Evolutionary conservation across 2,888 invertebrate species (phyloP).

Genomic region (Eueremaeus valkanovi): DNA sequence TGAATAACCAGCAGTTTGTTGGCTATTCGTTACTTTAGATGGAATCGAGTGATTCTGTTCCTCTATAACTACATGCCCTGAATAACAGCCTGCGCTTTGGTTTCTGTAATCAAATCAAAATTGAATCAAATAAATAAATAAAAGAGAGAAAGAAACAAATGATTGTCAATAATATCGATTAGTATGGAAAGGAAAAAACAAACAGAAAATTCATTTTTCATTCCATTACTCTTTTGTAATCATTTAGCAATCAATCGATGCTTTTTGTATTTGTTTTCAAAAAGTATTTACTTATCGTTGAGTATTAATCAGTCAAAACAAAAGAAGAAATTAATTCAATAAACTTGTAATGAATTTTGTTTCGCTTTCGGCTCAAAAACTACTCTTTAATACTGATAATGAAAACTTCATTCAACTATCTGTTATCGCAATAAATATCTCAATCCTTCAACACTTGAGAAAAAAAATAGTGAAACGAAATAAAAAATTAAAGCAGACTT

Average conservation of each 20-base stretch:
- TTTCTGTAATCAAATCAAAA: slow-evolving; percentile 34
- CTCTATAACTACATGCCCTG: slow-evolving; percentile 43
- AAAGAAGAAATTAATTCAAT: no score
- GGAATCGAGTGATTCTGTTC: slow-evolving; percentile 39
- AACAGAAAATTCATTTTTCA: slow-evolving; percentile 11
- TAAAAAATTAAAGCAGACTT: background rate
- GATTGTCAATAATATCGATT: no score
- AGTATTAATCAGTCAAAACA: background rate
- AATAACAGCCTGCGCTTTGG: slow-evolving; percentile 32
- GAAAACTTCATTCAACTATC: no score
- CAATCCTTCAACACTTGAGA: background rate
- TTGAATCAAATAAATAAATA: background rate
- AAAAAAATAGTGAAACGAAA: background rate
- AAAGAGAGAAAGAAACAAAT: slow-evolving; percentile 9
- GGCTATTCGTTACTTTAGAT: slow-evolving; percentile 26
- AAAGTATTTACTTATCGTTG: background rate
- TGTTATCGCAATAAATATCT: background rate
- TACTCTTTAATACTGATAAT: no score
- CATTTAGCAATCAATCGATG: background rate
- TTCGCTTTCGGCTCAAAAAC: background rate
- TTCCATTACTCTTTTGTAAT: background rate
- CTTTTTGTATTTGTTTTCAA: background rate
- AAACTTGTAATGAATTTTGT: no score
- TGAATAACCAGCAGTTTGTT: slow-evolving; percentile 45
- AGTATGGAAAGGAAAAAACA: background rate